Conservation (phyloP, 2,113 vertebrate species). For the Tinamus guttatus region DNA sequence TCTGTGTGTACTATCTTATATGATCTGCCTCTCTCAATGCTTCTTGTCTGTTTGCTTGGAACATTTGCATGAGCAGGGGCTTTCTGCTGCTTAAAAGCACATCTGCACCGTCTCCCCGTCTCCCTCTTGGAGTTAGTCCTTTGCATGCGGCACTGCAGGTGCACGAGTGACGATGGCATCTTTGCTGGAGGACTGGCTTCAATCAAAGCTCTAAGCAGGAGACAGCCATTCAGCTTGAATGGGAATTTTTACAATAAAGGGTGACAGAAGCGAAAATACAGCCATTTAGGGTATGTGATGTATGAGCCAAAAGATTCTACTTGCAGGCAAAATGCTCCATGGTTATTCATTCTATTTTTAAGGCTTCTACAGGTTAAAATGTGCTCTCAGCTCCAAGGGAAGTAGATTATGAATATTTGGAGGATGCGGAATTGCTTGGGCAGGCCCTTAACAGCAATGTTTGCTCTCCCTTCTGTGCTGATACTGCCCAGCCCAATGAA, state of each 20-base stretch:
- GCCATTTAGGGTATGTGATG: background rate
- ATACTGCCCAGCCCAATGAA: background rate
- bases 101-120: background rate
- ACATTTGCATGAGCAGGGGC: background rate
- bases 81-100: slow-evolving; percentile 7
- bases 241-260: slow-evolving; percentile 56
- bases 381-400: slow-evolving; percentile 6
- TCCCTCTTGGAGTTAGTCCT: background rate
- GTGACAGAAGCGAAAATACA: slow-evolving; percentile 26
- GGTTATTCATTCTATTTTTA: background rate
- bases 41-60: background rate
- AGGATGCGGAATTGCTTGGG: background rate
- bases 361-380: slow-evolving; percentile 23
- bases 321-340: background rate
- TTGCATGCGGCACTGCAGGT: background rate
- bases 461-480: background rate
- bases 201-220: slow-evolving; percentile 29
- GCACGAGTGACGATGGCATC: slow-evolving; percentile 36
- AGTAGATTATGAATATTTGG: slow-evolving; percentile 17
- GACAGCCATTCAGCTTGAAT: slow-evolving; percentile 36
- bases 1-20: background rate
- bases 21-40: background rate
- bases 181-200: slow-evolving; percentile 33
- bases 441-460: background rate
- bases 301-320: background rate